Evolutionary conservation across 2,797 vertebrate genomes (phyloP), one percentile per base, ranked within the genome.

Genomic region (Muscicapa striata): DNA sequence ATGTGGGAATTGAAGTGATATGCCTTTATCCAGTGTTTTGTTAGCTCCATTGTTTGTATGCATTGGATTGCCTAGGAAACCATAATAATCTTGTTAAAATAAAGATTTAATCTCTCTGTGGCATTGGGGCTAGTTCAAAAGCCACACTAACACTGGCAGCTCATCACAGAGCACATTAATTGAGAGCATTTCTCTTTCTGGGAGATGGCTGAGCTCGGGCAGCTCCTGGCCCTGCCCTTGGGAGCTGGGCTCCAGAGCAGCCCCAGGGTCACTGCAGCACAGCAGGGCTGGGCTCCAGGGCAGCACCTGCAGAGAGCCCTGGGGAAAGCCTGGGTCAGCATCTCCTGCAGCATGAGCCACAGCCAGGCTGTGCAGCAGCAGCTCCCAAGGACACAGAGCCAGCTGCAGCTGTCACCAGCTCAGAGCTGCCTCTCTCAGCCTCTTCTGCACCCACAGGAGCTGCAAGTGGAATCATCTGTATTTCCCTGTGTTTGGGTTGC

Each of bases 11-110:
- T 45, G 87, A 58, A 93, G 86, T 58, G 86, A 83, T 91, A 55
- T 0, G 43, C 93, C 94, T 94, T 87, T 45, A 91, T 59, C 64
- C 73, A 18, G 1, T 92, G 52, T 91, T 94, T 85, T 90, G 68
- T 88, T 96, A 89, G 72, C 88, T 68, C 87, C 79, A 61, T 89
- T 96, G 93, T 95, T 97, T 96, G 78, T 93, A 49, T 93, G 94
- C 74, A 34, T 55, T 88, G 88, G 80, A 96, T 97, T 83, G 86
- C 95, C 90, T 92, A 59, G 93, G 93, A 97, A 95, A 94, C 89
- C 75, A 81, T 93, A 77, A 94, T 68, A 94, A 95, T 92, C 74
- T 94, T 72, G 79, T 94, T 90, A 94, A 96, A 97, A 94, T 87
- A 93, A 91, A 96, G 91, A 91, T 87, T 61, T 90, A 17, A 92